Percentiles rank a stretch among this genome's conserved stretches.
These are phyloP conservation scores for Silurus lanzhouensis DNA, from an alignment of 2,797 vertebrate genomes.

Conservation along the genomic window DNA sequence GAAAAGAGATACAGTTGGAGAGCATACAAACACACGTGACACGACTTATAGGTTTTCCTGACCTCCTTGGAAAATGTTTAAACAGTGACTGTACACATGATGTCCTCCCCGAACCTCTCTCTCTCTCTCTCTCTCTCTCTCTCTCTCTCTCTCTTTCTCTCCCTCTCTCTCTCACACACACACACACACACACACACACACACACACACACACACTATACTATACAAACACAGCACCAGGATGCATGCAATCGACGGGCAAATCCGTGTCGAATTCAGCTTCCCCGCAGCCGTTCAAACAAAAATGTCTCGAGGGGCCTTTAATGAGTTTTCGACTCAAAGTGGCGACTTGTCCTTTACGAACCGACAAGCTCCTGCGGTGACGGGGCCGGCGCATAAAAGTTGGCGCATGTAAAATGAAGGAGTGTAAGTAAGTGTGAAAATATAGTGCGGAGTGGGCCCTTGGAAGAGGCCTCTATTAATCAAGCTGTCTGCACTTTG, in stretches of 20 bases:
- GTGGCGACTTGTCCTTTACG: constrained; percentile 63
- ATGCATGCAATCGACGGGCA: constrained; percentile 5
- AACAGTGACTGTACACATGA: not conserved
- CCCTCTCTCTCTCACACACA: not conserved
- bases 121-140: not conserved
- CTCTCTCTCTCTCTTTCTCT: not conserved
- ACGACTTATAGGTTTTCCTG: not conserved
- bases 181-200: not conserved
- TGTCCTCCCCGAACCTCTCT: not conserved
- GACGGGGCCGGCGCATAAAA: constrained; percentile 64
- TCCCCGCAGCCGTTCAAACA: constrained; percentile 64
- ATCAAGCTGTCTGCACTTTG: constrained; percentile 82
- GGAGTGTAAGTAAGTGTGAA: constrained; percentile 73
- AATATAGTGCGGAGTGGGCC: constrained; percentile 74
- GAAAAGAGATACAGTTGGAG: constrained; percentile 24
- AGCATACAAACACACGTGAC: constrained; percentile 5
- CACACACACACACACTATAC: not conserved
- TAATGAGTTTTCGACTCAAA: constrained; percentile 67
- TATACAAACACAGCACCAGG: constrained; percentile 2
- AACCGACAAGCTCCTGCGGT: constrained; percentile 72
- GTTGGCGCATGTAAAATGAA: constrained; percentile 71
- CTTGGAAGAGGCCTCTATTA: constrained; percentile 76
- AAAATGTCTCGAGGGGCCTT: constrained; percentile 61
- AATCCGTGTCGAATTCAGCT: constrained; percentile 23
- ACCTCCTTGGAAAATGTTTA: constrained; percentile 9